A percentile compares a stretch with the other conserved stretches of the same genome.
Conservation (phyloP, 2,797 vertebrate species). For the Oreochromis mossambicus region DNA sequence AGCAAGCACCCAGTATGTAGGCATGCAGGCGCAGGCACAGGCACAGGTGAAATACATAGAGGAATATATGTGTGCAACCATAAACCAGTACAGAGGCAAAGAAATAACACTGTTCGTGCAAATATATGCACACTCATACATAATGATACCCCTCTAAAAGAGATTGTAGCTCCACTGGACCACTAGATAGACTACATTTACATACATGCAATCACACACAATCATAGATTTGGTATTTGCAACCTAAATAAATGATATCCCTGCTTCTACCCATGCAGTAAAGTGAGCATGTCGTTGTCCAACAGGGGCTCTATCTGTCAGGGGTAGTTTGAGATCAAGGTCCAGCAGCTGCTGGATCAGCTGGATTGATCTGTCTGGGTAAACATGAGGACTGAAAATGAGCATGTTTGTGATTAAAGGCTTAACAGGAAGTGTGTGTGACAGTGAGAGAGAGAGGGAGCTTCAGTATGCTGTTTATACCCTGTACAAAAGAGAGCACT, state of each 20-base stretch:
- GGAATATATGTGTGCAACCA: not conserved
- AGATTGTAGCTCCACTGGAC: not conserved
- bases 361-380: conserved; percentile 46
- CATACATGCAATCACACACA: not conserved
- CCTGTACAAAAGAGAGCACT: not conserved
- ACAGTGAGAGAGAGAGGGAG: not conserved
- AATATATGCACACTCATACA: not conserved
- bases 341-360: conserved; percentile 30
- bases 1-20: not conserved
- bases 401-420: conserved; percentile 21
- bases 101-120: not conserved
- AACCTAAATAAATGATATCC: not conserved
- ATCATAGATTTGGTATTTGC: not conserved
- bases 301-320: not conserved
- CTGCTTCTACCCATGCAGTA: not conserved
- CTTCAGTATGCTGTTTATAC: not conserved
- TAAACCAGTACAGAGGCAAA: not conserved
- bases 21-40: conserved; percentile 8
- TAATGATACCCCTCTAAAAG: not conserved
- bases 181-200: not conserved
- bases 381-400: conserved; percentile 29
- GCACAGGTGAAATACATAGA: not conserved
- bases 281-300: not conserved
- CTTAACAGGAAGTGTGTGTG: not conserved
- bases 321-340: conserved; percentile 34